phyloP scores from a whole-genome alignment of 2,797 vertebrate genomes.

The Labeo calbasu region DNA sequence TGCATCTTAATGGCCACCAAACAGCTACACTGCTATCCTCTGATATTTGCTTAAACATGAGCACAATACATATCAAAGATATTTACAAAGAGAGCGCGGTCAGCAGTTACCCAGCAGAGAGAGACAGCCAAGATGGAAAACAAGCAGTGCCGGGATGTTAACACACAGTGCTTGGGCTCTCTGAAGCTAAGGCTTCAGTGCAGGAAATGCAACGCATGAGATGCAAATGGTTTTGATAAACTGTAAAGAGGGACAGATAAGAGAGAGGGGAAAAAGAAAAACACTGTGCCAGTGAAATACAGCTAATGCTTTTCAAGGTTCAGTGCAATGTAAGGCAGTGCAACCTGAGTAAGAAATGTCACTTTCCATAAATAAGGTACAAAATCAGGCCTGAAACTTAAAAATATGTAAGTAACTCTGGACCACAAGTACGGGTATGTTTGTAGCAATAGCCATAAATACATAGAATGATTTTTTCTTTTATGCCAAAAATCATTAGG shows the following conservation, averaged over 20 bases:
- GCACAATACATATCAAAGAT: conserved; percentile 71
- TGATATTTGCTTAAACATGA: conserved; percentile 85
- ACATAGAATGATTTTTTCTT: no score
- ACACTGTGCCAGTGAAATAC: background rate
- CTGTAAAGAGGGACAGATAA: background rate
- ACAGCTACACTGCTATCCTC: conserved; percentile 72
- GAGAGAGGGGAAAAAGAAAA: background rate
- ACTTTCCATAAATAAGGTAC: no score
- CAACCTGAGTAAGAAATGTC: background rate
- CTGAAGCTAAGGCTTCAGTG: conserved; percentile 2
- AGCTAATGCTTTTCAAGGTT: background rate
- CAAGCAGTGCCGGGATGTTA: conserved; percentile 1
- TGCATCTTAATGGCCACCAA: conserved; percentile 85
- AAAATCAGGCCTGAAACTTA: background rate
- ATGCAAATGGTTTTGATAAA: conserved; percentile 35
- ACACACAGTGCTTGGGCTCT: conserved; percentile 1
- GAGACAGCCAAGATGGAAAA: conserved; percentile 36
- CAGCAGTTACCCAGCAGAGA: conserved; percentile 54
- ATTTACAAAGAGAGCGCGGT: conserved; percentile 72
- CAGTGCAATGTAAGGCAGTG: background rate
- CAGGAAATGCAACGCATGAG: background rate
- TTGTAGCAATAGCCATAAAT: no score
- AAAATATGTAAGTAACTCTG: no score
- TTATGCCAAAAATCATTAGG: no score
- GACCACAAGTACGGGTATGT: no score